Evolutionary conservation across 2,113 vertebrate species (phyloP).

Genomic region (Macrotis lagotis): DNA sequence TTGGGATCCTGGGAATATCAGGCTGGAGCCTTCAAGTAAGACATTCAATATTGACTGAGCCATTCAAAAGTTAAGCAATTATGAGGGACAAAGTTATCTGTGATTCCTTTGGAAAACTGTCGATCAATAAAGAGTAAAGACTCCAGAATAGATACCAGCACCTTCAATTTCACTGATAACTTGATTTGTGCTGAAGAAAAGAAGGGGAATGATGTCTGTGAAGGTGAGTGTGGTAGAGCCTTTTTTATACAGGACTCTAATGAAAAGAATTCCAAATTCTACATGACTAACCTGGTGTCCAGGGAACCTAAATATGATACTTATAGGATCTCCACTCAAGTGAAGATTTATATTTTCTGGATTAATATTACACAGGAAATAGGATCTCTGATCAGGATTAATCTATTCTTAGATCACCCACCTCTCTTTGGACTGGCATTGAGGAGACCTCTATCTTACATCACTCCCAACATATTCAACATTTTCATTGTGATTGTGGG

Average conservation of each 20-base stretch:
- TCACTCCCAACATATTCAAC: too few relatives aligned
- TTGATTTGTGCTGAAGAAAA: conserved; percentile 90
- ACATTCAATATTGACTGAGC: rapidly evolving
- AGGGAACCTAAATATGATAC: conserved; percentile 86
- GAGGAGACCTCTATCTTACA: background rate
- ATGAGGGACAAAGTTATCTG: conserved; percentile 62
- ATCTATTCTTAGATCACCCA: background rate
- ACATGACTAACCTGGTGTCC: conserved; percentile 85
- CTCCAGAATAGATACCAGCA: rapidly evolving
- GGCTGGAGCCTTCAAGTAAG: conserved; percentile 75
- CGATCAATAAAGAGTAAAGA: conserved; percentile 49
- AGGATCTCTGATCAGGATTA: background rate
- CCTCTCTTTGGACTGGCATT: background rate
- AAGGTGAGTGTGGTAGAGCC: conserved; percentile 87
- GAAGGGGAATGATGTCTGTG: conserved; percentile 83
- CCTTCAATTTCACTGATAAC: conserved; percentile 83
- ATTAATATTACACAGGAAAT: conserved; percentile 80
- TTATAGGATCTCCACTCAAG: conserved; percentile 90
- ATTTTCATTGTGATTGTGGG: background rate
- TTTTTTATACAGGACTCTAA: conserved; percentile 79
- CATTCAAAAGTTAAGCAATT: conserved; percentile 1
- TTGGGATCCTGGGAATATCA: conserved; percentile 75
- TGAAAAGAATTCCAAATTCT: conserved; percentile 51
- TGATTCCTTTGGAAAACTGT: conserved; percentile 73
- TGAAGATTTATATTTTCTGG: conserved; percentile 88